These are phyloP conservation scores for Dolomedes plantarius DNA, from an alignment of 2,888 invertebrate genomes.

Conservation along the genomic window DNA sequence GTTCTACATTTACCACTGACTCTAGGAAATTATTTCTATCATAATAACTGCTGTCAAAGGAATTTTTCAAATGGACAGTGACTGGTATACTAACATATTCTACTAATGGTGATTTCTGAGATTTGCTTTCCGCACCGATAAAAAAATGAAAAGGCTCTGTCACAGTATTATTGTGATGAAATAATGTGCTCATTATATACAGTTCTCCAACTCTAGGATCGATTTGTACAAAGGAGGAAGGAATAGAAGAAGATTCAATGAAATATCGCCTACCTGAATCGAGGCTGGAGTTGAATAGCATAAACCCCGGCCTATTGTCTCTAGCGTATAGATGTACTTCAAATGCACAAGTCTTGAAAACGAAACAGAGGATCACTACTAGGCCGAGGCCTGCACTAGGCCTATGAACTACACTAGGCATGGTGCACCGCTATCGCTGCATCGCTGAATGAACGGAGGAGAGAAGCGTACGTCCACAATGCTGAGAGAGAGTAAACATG, in stretches of 20 bases:
- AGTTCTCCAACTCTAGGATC: slow-evolving; percentile 35
- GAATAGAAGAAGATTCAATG: slow-evolving; percentile 28
- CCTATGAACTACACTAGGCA: slow-evolving; percentile 17
- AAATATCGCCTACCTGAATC: slow-evolving; percentile 41
- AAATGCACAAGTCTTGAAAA: slow-evolving; percentile 13
- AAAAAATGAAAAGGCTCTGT: slow-evolving; percentile 28
- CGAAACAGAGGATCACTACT: slow-evolving; percentile 3
- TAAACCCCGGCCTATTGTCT: slow-evolving; percentile 44
- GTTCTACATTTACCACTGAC: slow-evolving; percentile 22
- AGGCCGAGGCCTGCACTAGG: slow-evolving; percentile 19
- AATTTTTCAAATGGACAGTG: slow-evolving; percentile 18
- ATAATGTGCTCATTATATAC: slow-evolving; percentile 22
- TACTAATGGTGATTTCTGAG: background rate
- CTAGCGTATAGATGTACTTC: slow-evolving; percentile 21
- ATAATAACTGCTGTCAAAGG: background rate
- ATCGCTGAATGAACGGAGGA: background rate
- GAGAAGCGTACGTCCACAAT: background rate
- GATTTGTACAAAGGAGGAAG: slow-evolving; percentile 21
- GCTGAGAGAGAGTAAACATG: background rate
- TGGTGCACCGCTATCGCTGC: background rate
- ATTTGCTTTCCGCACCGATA: slow-evolving; percentile 5
- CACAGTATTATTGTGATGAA: slow-evolving; percentile 4
- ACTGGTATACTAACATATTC: slow-evolving; percentile 49
- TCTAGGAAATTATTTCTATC: slow-evolving; percentile 8
- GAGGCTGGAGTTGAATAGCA: slow-evolving; percentile 43